Evolutionary conservation across 2,113 vertebrate genomes (phyloP), one percentile per base, ranked within the genome.

Genomic region (Suncus etruscus): DNA sequence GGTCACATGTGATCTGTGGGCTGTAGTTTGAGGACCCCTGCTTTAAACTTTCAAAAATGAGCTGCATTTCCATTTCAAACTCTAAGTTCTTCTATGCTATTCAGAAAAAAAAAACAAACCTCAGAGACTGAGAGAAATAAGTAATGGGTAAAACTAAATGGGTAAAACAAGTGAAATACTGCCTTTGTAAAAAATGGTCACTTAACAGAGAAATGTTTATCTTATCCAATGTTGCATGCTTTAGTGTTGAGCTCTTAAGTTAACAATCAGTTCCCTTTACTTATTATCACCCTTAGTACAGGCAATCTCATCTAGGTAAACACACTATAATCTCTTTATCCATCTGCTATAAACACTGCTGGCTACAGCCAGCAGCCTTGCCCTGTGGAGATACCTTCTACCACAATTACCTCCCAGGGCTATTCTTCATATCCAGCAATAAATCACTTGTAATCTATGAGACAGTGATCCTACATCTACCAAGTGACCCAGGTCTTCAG

Each of bases 371-470:
- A 79, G 85, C 39, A 79, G 65, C 90, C 79, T 74, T 68, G 80
- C 48, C 92, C 90, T 94, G 88, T 0, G 1, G 51, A 82, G 58
- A 58, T 29, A 63, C 58, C 47, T 83, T 78, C 82, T n/a, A 79
- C 83, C 16, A 32, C 6, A 48, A 61, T n/a, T n/a, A 47, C 48
- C 58, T 78, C 73, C 54, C 77, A 84, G 45, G 74, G 73, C 51
- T 87, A 70, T 45, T 54, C 68, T 77, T 87, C 54, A 79, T 45
- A 76, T 45, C 75, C 74, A 82, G 84, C n/a, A 82, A 72, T 83
- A 92, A 90, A 92, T 94, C 86, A 92, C 86, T 47, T 83, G 10
- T 70, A 92, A 90, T 87, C 88, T 90, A 70, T 88, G 83, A 88
- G 32, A 88, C 73, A 90, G 31, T 83, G 63, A 91, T 63, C 86